Base-by-base conservation (phyloP, 2,113 vertebrate genomes). In the Takifugu flavidus region DNA sequence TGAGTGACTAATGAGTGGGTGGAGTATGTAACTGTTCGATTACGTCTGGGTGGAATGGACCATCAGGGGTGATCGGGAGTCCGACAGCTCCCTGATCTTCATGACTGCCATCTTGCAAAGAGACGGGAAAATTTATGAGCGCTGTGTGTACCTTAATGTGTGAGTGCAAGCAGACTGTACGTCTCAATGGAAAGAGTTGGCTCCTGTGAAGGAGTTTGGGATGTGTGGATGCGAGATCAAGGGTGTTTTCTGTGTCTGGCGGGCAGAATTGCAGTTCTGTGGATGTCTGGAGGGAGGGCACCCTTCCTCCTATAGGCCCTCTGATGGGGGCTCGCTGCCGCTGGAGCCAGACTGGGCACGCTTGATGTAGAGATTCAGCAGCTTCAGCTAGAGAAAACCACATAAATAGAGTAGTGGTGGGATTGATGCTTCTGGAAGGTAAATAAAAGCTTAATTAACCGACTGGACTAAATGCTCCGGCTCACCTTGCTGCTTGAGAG, bases 301-400 rank as follows among this genome's bases (percentile, higher is more conserved):
- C 49, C 51, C 65, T 67, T 62, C 69, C 70, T 77, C 78, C 91
- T 90, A 94, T 91, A 95, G 93, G 83, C 91, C 94, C 4, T 98
- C 95, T 68, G 93, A 71, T 4, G 93, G 77, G 44, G 91, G 91
- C 46, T 98, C 96, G 2, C 88, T 86, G 77, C 91, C 91, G 57
- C 90, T 88, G 65, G 94, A 93, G 74, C 95, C 95, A 1, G 94
- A 96, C 58, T 98, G 96, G 83, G 96, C 95, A 14, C 96, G 95
- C 77, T 95, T 97, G 91, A 99, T 99, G 88, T 99, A 99, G 56
- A 99, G 91, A 81, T 98, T 98, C 89, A 99, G 77, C 83, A 99
- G 90, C 88, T 99, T 99, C 90, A 98, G 94, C 96, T 99, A 85
- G 2, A 6, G 27, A 4, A 11, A 27, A 62, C 4, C 13, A 43